Percentiles rank a stretch among this genome's conserved stretches.
These are phyloP conservation scores for Halcyon badia DNA, from an alignment of 2,797 vertebrate genomes.

Conservation along the genomic window DNA sequence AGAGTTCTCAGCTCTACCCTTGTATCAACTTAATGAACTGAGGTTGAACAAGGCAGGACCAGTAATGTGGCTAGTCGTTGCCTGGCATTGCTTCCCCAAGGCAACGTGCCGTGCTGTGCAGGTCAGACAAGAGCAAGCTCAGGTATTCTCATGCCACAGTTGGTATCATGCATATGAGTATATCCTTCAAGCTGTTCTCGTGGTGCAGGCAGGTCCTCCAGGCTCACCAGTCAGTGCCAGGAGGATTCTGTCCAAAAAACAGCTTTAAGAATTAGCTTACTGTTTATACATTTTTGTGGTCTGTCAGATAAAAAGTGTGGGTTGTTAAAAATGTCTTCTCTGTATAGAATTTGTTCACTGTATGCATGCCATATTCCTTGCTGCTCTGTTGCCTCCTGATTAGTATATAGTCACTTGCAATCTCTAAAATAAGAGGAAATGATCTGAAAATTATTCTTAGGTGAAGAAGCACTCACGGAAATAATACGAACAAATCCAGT, in stretches of 20 bases:
- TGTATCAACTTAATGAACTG: neutral
- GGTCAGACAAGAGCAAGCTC: neutral
- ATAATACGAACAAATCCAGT: neutral
- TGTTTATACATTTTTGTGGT: neutral
- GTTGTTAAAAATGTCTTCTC: neutral
- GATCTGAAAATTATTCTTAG: neutral
- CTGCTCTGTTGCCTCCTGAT: neutral
- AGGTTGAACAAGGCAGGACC: neutral
- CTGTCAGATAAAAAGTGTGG: neutral
- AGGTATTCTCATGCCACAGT: neutral
- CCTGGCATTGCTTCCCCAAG: neutral
- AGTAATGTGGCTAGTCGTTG: neutral
- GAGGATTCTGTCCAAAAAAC: neutral
- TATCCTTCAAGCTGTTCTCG: fast-evolving
- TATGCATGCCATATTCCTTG: neutral
- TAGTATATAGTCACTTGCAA: neutral
- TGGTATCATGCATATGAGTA: neutral
- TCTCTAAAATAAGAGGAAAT: neutral
- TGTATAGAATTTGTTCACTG: neutral
- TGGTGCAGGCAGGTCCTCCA: neutral
- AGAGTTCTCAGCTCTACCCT: neutral
- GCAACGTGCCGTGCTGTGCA: fast-evolving
- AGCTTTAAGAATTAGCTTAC: neutral
- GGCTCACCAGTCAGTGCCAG: neutral
- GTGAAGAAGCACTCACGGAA: neutral